Evolutionary conservation across 1,140 invertebrate genomes (phyloP), one percentile per base, ranked within the genome.

Genomic region (Ceratosolen fusciceps): DNA sequence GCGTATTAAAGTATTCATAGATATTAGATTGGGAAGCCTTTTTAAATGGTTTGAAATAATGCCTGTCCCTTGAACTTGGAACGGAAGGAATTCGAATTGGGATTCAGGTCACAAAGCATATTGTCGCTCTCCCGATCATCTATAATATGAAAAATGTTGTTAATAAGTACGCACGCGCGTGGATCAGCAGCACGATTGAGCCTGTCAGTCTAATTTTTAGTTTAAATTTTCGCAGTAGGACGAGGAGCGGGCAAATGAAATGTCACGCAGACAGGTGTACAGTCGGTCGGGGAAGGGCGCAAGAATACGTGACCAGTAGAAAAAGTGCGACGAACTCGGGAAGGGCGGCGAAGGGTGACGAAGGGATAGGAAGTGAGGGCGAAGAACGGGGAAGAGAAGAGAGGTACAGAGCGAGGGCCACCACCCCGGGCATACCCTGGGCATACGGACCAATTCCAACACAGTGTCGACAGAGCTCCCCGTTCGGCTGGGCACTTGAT

Each of bases 401-500:
- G n/a, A n/a, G n/a, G n/a, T n/a, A n/a, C n/a, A n/a, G n/a, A n/a
- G n/a, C n/a, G n/a, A n/a, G n/a, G n/a, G n/a, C n/a, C n/a, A n/a
- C n/a, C n/a, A n/a, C 39, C 5, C 39, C 39, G 39, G 39, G 5
- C 39, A 43, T 12, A 43, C 39, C n/a, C n/a, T n/a, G n/a, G n/a
- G 39, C 12, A 43, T 12, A 43, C 39, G 39, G 39, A 43, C 39
- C 39, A 43, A 43, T 43, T 5, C 39, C 5, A 68, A 19, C 14
- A 24, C 49, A n/a, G 62, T 21, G 31, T n/a, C 62, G 8, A n/a
- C n/a, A n/a, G n/a, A n/a, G n/a, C 49, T 24, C 56, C 2, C 37
- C 65, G 31, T n/a, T 26, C 47, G 71, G 31, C 54, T 34, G n/a
- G 3, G 39, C 84, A 84, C 81, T 87, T 87, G 88, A 90, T 90